These are phyloP conservation scores for Babyrousa celebensis DNA, from an alignment of 2,797 vertebrate species.

Conservation along the genomic window DNA sequence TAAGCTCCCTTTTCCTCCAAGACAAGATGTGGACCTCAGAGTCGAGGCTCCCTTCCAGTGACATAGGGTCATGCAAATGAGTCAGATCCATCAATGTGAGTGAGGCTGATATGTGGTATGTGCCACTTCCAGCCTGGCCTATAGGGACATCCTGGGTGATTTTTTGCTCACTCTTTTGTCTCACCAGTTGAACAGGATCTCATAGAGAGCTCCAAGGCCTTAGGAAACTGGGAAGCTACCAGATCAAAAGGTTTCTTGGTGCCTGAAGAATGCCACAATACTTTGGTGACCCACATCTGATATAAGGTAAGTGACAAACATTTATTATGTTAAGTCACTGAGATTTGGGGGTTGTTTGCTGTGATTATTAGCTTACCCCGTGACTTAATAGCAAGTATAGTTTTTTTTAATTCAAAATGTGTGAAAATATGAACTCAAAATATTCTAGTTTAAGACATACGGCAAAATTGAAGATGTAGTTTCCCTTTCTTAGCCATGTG, in stretches of 20 bases:
- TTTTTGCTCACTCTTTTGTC: not conserved
- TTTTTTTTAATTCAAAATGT: conserved; percentile 46
- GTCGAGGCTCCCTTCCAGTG: not conserved
- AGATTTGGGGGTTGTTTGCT: not conserved
- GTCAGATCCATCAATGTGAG: not conserved
- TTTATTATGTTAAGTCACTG: conserved; percentile 25
- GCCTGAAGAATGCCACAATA: not conserved
- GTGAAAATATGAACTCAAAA: conserved; percentile 36
- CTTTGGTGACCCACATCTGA: not conserved
- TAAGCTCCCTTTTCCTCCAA: not conserved
- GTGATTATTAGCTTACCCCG: not conserved
- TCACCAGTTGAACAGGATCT: not conserved
- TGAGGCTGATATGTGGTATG: not conserved
- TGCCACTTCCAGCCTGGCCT: not conserved
- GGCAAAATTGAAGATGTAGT: not conserved
- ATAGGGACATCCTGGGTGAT: not conserved
- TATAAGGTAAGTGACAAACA: not conserved
- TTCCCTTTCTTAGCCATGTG: not conserved
- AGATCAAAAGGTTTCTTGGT: not conserved
- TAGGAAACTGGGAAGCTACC: not conserved
- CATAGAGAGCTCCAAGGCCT: not conserved
- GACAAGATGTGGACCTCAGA: not conserved
- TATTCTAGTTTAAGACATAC: conserved; percentile 40
- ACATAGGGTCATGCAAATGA: not conserved
- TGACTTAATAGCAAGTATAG: not conserved